phyloP scores from a whole-genome alignment of 2,113 vertebrate species.

The Galbula dea region DNA sequence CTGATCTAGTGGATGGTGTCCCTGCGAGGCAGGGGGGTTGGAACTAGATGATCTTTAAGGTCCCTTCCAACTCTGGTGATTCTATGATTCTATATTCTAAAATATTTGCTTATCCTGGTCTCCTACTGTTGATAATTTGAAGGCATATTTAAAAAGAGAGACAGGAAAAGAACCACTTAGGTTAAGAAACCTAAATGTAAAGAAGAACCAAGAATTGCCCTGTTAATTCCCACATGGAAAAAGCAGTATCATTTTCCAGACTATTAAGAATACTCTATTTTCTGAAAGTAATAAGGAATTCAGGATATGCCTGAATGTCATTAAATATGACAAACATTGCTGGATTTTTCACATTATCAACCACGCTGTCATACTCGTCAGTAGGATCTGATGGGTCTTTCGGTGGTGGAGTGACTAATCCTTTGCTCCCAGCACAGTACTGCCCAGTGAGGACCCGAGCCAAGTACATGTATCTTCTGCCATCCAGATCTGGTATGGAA shows the following conservation, averaged over 20 bases:
- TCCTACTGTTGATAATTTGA: not conserved
- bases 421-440: constrained; percentile 1
- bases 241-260: not conserved
- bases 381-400: constrained; percentile 21
- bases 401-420: constrained; percentile 66
- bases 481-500: constrained; percentile 53
- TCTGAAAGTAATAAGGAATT: constrained; percentile 83
- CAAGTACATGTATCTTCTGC: constrained; percentile 78
- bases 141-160: not conserved
- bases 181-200: not conserved
- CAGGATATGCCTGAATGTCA: constrained; percentile 83
- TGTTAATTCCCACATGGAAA: not conserved
- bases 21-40: too few species aligned
- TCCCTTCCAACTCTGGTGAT: too few species aligned
- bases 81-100: too few species aligned
- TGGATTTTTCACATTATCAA: constrained; percentile 51
- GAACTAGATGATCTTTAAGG: too few species aligned
- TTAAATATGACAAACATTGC: constrained; percentile 79
- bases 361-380: constrained; percentile 77
- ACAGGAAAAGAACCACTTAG: not conserved
- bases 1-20: too few species aligned
- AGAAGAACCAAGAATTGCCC: not conserved
- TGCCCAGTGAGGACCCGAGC: constrained; percentile 80
- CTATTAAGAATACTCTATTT: not conserved
- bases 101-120: not conserved